These are phyloP conservation scores for Hipposideros larvatus DNA, from an alignment of 2,797 vertebrate species.

Conservation along the genomic window DNA sequence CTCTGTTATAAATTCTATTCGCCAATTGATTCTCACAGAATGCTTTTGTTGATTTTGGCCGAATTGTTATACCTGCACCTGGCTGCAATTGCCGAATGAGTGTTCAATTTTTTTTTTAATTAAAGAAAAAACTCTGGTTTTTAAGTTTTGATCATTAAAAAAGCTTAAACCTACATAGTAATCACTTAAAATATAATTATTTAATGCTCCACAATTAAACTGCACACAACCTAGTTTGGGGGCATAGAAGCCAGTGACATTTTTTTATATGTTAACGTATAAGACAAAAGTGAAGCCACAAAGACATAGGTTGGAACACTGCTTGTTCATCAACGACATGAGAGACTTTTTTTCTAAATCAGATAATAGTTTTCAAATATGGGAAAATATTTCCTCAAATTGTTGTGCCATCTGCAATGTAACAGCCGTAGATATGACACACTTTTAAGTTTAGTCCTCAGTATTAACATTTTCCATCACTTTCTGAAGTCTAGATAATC, in stretches of 20 bases:
- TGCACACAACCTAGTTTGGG: slow-evolving; percentile 91
- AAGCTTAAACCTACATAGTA: slow-evolving; percentile 93
- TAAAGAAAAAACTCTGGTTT: slow-evolving; percentile 93
- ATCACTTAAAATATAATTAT: slow-evolving; percentile 94
- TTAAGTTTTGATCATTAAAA: slow-evolving; percentile 93
- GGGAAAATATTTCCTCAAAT: background rate
- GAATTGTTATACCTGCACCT: slow-evolving; percentile 23
- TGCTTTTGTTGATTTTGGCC: slow-evolving; percentile 22
- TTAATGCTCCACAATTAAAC: slow-evolving; percentile 94
- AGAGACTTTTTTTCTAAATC: background rate
- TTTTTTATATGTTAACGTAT: background rate
- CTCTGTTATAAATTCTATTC: background rate
- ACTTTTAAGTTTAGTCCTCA: background rate
- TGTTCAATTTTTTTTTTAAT: slow-evolving; percentile 82
- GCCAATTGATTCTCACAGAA: background rate
- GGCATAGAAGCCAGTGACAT: slow-evolving; percentile 83
- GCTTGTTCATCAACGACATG: background rate
- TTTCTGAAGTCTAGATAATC: background rate
- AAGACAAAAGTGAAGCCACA: background rate
- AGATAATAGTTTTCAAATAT: background rate
- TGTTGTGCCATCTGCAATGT: background rate
- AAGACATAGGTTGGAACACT: background rate
- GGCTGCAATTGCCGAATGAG: background rate
- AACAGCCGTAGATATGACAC: background rate
- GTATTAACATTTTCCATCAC: slow-evolving; percentile 7